Base-by-base conservation (phyloP, 1,140 invertebrate species). In the Thaumetopoea pityocampa region DNA sequence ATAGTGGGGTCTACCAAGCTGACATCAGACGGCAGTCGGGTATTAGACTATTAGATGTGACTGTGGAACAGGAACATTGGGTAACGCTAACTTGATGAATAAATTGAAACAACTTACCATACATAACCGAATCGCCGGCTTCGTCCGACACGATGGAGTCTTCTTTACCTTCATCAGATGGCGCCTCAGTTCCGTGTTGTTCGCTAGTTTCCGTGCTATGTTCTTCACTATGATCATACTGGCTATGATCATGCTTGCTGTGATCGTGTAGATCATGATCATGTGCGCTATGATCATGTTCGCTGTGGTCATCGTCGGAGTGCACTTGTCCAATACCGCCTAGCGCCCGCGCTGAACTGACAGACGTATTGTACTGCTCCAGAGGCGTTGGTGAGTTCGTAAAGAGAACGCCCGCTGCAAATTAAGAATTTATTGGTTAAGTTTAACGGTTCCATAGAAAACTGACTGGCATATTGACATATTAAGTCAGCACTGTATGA, bases 331-430 rank as follows among this genome's bases (percentile, higher is more conserved):
- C 34, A 32, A 80, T 63, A 18, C 74, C 74, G 36, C 74, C 72
- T 14, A 83, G 58, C 14, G 79, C 74, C 34, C 79, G 66, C 33
- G 77, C 79, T 9, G 74, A 72, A 26, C 68, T 76, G 3, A 80
- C 49, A 1, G 79, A 71, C 9, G 69, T 41, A 46, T 81, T 83
- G 59, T 79, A 79, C 49, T 68, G 74, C 17, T 79, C 72, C 14
- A 83, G 38, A 0, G 76, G 61, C 5, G 72, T 78, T 17, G 76
- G 74, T 1, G 72, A 61, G 55, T 66, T 78, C 1, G 68, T 57
- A 42, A 83, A 83, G 4, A 81, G 59, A 26, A 83, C 60, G 18
- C 79, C 79, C 54, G 79, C 79, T 83, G 76, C 8, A 77, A 79
- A 7, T 17, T 2, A 6, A n/a, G 3, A 32, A 1, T 5, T 14